Conservation (phyloP, 1,140 invertebrate species). For the Hycleus cichorii region DNA sequence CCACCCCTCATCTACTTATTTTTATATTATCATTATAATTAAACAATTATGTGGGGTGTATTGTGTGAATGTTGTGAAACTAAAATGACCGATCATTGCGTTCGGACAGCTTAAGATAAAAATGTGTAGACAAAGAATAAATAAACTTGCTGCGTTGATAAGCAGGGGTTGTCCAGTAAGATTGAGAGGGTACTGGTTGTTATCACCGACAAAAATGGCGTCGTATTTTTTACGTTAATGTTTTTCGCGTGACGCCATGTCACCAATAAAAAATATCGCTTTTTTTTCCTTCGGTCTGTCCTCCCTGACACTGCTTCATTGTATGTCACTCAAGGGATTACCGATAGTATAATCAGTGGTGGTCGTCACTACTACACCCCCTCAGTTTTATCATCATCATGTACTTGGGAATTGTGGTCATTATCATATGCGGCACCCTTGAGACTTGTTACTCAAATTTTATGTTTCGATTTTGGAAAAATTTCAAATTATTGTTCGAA, state of each 20-base stretch:
- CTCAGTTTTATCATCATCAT: too few species aligned
- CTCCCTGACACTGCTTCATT: neutral
- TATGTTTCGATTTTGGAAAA: too few species aligned
- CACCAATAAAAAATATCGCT: conserved; percentile 22
- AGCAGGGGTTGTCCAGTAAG: neutral
- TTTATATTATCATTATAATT: too few species aligned
- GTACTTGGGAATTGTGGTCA: neutral
- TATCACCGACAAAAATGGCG: conserved; percentile 23
- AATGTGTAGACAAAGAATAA: neutral
- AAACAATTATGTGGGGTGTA: too few species aligned
- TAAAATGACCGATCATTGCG: neutral
- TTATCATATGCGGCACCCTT: neutral
- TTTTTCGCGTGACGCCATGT: conserved; percentile 20
- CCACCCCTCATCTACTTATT: neutral
- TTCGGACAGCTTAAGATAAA: conserved; percentile 7
- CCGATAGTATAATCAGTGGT: conserved; percentile 1
- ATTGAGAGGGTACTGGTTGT: conserved; percentile 14
- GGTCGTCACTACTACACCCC: neutral
- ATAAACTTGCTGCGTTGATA: conserved; percentile 8
- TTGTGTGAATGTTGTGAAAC: too few species aligned
- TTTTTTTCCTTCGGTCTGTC: neutral
- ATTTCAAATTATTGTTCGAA: neutral
- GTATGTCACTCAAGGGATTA: conserved; percentile 16
- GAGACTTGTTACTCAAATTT: neutral
- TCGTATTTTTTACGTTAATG: conserved; percentile 23